Evolutionary conservation across 2,888 invertebrate species (phyloP), one percentile per base, ranked within the genome.

Genomic region (Melanostoma mellinum): DNA sequence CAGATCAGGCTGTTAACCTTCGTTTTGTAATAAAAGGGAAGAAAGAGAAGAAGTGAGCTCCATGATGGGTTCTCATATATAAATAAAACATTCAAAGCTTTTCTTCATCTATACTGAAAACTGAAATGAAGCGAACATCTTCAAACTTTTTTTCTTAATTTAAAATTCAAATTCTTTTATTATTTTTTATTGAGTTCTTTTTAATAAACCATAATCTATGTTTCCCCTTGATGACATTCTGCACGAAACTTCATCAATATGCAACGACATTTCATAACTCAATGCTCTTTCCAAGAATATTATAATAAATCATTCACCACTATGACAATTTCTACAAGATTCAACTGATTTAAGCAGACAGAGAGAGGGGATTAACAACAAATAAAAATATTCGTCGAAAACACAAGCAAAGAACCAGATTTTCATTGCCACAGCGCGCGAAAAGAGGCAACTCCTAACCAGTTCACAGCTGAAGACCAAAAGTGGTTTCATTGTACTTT

Each of bases 401-500:
- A 52, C 61, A 40, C 73, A 77, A 65, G 56, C 42, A 78, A 55
- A 74, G 72, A 84, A 79, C 84, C 84, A 79, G 84, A 84, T 84
- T 84, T 84, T 84, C 74, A 79, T 84, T 84, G 71, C 79, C 69
- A 74, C 38, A 10, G 56, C 48, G 52, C 61, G 65, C 61, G 60
- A 48, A 79, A 71, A 79, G 61, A 55, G 35, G 33, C 68, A 58
- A 52, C 74, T 52, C 55, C 65, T 52, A 84, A 84, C 84, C 79
- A 84, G 84, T 84, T 79, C 84, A 55, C 42, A 67, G 67, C 58
- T 79, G 63, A 79, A 79, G 58, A 75, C 79, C 74, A 79, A 79
- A 84, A 79, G 71, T 75, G 52, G 79, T 79, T 84, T 75, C 69
- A 84, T 75, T 84, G 79, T 78, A 73, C 78, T 77, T 73, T 82